Evolutionary conservation across 2,797 vertebrate species (phyloP), one percentile per base, ranked within the genome.

Genomic region (Pristis pectinata): DNA sequence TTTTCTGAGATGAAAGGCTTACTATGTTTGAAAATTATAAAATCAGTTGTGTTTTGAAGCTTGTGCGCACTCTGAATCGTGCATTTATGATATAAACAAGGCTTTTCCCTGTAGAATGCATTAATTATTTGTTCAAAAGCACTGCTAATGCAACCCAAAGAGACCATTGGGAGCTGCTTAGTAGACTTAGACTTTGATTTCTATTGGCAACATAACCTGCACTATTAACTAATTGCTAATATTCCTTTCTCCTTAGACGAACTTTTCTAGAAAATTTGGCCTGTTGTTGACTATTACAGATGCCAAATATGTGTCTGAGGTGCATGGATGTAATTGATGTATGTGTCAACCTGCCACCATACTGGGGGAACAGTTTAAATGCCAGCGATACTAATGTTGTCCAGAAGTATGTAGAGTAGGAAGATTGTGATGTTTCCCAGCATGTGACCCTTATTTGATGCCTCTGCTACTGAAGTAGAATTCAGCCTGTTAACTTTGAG

Each of bases 71-170:
- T 24, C n/a, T 9, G n/a, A 61, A 27, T 59, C n/a, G 27, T 87
- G 83, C 30, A 87, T 34, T 56, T 34, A 11, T 34, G 34, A 56
- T 56, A 87, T 87, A 56, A 59, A n/a, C 87, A 53, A 87, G 53
- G 53, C 83, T 59, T 85, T 56, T 53, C 30, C 83, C 83, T 87
- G 56, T 34, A 59, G 34, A 87, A 30, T 34, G 24, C 13, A n/a
- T 87, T 59, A n/a, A 87, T 91, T 91, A 91, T 91, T 91, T 91
- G 87, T 41, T 67, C n/a, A 67, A 67, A 41, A 85, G 56, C 85
- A 91, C 56, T 91, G 15, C 34, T 37, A n/a, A 91, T 22, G 59
- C 59, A 61, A 89, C 61, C 59, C 17, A 0, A 91, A 56, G n/a
- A 64, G 59, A 67, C 59, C 19, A 37, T 41, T 91, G 87, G 22